Evolutionary conservation across 1,140 invertebrate species (phyloP), one percentile per base, ranked within the genome.

Genomic region (Drosophila simulans): DNA sequence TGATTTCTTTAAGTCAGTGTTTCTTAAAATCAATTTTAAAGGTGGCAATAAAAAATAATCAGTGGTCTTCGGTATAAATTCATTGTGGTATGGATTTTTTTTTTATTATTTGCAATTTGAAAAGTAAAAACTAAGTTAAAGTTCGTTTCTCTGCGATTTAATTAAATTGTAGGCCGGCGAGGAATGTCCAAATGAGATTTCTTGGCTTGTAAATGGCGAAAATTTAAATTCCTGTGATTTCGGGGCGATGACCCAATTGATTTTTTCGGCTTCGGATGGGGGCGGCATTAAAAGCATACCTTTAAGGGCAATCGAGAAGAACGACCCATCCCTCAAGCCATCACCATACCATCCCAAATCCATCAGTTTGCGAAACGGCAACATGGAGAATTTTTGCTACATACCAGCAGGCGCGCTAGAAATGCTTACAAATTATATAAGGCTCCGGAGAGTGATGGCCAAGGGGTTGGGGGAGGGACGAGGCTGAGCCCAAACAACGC

Each of bases 371-470:
- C 62, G 65, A 77, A 77, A 77, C 72, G 68, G 57, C 68, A 57
- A 64, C 25, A 63, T 66, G 62, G 55, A 88, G 69, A 63, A 88
- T 89, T 78, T 86, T 86, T 86, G 84, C 59, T 80, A 76, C 80
- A 85, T 85, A 68, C 80, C 80, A 75, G 54, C 55, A 57, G 80
- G 64, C 78, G 81, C 66, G 80, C 65, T 80, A 73, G 77, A 86
- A 81, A 86, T 85, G 81, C 81, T 84, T 85, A 78, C 86, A 89
- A 86, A 86, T 86, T 89, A 86, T 66, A 82, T 83, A 69, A 79
- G 68, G 35, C 46, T 17, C 8, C 45, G 17, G 20, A 8, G 27
- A 13, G 37, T 34, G 10, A 10, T 11, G 35, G 13, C 7, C 27
- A 12, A 34, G 37, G 17, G 43, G n/a, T 22, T 22, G 12, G 27